A percentile compares a stretch with the other conserved stretches of the same genome.
Evolutionary conservation across 2,797 vertebrate species (phyloP).

Genomic region (Podarcis siculus): DNA sequence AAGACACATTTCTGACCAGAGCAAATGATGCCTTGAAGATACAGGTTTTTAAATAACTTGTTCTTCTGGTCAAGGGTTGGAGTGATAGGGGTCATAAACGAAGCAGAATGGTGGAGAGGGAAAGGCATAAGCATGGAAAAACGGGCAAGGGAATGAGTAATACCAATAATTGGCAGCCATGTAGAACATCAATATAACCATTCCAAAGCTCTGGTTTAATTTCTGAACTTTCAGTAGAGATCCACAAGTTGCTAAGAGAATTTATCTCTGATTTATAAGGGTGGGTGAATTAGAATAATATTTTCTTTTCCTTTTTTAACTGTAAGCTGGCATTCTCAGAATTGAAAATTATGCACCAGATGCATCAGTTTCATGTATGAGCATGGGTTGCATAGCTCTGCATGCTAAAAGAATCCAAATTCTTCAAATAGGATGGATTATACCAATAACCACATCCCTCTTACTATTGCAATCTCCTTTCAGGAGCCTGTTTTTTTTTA

Average conservation of each 20-base stretch:
- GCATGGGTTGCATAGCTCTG: background rate
- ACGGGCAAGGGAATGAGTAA: background rate
- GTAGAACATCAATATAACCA: background rate
- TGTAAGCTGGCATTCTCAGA: background rate
- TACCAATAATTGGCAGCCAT: background rate
- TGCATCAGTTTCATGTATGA: background rate
- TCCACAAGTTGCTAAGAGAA: background rate
- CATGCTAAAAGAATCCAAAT: background rate
- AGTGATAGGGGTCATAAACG: background rate
- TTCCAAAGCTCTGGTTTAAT: background rate
- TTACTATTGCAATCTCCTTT: background rate
- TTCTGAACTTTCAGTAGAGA: background rate
- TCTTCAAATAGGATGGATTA: background rate
- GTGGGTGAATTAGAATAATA: background rate
- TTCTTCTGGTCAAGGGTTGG: background rate
- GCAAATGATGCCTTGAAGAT: background rate
- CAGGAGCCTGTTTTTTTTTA: background rate
- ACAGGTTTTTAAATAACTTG: background rate
- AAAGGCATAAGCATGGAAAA: background rate
- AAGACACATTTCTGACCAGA: background rate
- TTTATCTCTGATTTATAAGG: background rate
- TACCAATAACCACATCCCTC: background rate
- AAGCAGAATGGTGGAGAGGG: background rate
- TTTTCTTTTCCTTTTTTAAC: background rate
- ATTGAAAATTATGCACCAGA: background rate